Conservation (phyloP, 2,113 vertebrate genomes). For the Cranoglanis bouderius region DNA sequence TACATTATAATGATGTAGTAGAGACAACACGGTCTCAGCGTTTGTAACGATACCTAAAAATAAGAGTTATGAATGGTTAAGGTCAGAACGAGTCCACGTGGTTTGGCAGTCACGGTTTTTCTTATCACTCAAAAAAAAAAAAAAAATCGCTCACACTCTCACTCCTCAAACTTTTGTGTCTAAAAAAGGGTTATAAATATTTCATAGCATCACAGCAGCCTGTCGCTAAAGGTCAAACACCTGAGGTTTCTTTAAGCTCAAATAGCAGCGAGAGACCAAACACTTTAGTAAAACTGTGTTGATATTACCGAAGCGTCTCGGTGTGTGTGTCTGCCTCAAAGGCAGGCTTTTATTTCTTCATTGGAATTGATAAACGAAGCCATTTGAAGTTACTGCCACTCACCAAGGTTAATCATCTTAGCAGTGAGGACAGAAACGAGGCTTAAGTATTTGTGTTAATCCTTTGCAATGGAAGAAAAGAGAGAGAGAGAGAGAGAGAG, state of each 20-base stretch:
- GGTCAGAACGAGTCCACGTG: not conserved
- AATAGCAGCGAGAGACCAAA: not conserved
- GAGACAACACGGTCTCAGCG: not conserved
- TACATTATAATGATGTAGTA: not conserved
- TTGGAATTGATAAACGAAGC: slow-evolving; percentile 29
- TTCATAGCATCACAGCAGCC: not conserved
- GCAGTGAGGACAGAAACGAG: slow-evolving; percentile 8
- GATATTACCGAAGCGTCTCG: not conserved
- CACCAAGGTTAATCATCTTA: slow-evolving; percentile 44
- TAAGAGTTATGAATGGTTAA: not conserved
- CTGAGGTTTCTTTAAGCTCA: slow-evolving; percentile 12
- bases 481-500: not conserved
- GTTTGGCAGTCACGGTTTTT: not conserved
- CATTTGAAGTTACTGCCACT: slow-evolving; percentile 30
- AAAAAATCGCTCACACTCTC: not conserved
- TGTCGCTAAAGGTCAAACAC: slow-evolving; percentile 8
- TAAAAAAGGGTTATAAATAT: not conserved
- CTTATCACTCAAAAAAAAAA: not conserved
- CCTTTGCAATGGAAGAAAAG: not conserved
- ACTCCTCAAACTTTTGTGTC: not conserved
- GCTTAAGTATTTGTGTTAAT: slow-evolving; percentile 37
- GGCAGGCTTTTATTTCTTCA: slow-evolving; percentile 34
- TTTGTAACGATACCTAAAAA: not conserved
- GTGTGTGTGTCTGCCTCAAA: slow-evolving; percentile 14
- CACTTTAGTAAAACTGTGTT: not conserved